These are phyloP conservation scores for Rhynchotus rufescens DNA, from an alignment of 2,797 vertebrate genomes.

Conservation along the genomic window DNA sequence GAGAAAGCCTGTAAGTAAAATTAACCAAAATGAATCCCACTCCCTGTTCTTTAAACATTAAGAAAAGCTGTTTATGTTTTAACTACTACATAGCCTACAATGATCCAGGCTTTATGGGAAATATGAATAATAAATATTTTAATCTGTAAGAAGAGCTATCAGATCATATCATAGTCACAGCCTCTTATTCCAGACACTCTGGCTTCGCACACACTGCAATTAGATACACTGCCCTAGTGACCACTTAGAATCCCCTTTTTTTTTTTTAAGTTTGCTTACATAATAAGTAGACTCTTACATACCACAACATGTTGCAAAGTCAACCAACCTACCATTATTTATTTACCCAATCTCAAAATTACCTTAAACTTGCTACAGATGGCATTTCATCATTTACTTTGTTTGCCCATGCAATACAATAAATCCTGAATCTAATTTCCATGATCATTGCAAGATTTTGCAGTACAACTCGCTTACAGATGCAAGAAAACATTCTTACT, in stretches of 20 bases:
- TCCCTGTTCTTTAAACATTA: neutral
- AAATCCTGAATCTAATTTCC: neutral
- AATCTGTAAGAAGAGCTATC: neutral
- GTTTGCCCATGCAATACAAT: neutral
- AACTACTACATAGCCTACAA: neutral
- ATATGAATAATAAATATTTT: constrained; percentile 25
- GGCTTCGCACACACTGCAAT: neutral
- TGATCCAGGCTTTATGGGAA: constrained; percentile 3
- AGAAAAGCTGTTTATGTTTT: neutral
- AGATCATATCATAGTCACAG: neutral
- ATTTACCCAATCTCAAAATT: neutral
- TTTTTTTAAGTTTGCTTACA: neutral
- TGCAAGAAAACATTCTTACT: neutral
- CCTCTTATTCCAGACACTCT: neutral
- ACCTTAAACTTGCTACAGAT: neutral
- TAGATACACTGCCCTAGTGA: neutral
- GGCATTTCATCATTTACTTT: neutral
- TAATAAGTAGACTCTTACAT: neutral
- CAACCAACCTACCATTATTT: neutral
- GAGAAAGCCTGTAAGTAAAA: neutral
- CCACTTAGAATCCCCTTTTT: accelerated
- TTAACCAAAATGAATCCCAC: neutral
- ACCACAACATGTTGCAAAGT: neutral
- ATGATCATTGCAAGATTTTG: neutral
- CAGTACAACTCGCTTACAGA: neutral